A percentile compares a stretch with the other conserved stretches of the same genome.
These are phyloP conservation scores for Odiellus spinosus DNA, from an alignment of 2,888 invertebrate genomes.

Conservation along the genomic window DNA sequence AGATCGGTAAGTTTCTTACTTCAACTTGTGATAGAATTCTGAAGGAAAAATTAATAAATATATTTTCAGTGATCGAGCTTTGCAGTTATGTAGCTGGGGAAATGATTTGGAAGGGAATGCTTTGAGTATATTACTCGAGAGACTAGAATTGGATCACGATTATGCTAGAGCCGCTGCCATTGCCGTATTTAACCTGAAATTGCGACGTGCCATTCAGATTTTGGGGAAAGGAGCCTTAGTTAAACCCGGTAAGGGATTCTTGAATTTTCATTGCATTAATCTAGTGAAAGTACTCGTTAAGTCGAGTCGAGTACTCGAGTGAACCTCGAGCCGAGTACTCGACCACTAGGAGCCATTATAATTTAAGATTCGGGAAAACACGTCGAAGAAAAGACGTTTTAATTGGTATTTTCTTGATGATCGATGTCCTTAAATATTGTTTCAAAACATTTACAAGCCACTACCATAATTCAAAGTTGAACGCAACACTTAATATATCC, in stretches of 20 bases:
- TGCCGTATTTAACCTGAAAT: conserved; percentile 72
- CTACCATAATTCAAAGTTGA: not conserved
- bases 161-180: conserved; percentile 76
- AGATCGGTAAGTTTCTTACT: not conserved
- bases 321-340: too few species aligned
- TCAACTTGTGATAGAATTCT: not conserved
- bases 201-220: conserved; percentile 68
- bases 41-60: not conserved
- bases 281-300: too few species aligned
- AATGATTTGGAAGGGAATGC: conserved; percentile 48
- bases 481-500: conserved; percentile 5
- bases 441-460: too few species aligned
- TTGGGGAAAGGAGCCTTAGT: conserved; percentile 50
- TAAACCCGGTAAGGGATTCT: conserved; percentile 1
- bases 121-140: conserved; percentile 40
- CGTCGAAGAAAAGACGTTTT: too few species aligned
- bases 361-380: too few species aligned
- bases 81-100: conserved; percentile 79
- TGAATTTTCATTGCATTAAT: too few species aligned
- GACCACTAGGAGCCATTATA: too few species aligned
- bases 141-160: conserved; percentile 47
- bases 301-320: too few species aligned
- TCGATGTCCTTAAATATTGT: not conserved
- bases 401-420: not conserved
- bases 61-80: conserved; percentile 47